These are phyloP conservation scores for Eupristina koningsbergeri DNA, from an alignment of 1,140 invertebrate species.

Conservation along the genomic window DNA sequence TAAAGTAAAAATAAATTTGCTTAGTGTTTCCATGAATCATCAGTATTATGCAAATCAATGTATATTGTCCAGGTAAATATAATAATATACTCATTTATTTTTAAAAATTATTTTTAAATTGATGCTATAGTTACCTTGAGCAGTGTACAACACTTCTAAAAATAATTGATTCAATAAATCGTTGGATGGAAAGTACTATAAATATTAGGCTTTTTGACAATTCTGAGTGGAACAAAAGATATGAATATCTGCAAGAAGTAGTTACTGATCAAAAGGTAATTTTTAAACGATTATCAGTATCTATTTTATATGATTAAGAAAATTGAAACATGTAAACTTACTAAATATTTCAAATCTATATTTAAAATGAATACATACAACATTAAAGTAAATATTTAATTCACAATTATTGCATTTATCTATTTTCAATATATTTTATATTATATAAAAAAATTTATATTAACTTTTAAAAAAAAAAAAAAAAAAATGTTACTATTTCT, in stretches of 20 bases:
- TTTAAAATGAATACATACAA: too few species aligned
- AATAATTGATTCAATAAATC: conserved; percentile 22
- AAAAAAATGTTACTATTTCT: too few species aligned
- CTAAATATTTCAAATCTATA: too few species aligned
- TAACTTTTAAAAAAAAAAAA: too few species aligned
- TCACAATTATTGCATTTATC: too few species aligned
- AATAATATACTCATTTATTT: not conserved
- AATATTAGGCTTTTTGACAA: conserved; percentile 1
- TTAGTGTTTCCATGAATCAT: not conserved
- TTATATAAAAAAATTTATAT: too few species aligned
- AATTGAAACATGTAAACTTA: too few species aligned
- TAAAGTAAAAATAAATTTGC: conserved; percentile 23
- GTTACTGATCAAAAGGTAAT: conserved; percentile 22
- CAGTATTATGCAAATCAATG: conserved; percentile 15
- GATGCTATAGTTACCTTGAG: conserved; percentile 25
- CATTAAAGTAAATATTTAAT: too few species aligned
- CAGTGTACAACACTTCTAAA: conserved; percentile 5
- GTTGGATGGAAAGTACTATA: conserved; percentile 26
- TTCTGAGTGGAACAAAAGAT: conserved; percentile 11
- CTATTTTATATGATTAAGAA: too few species aligned
- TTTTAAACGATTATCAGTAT: not conserved
- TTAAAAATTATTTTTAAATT: conserved; percentile 11
- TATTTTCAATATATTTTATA: too few species aligned
- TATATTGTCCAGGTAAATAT: conserved; percentile 37
- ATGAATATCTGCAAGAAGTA: not conserved